A percentile compares a stretch with the other conserved stretches of the same genome.
These are phyloP conservation scores for Pavo muticus DNA, from an alignment of 2,113 vertebrate species.

Conservation along the genomic window DNA sequence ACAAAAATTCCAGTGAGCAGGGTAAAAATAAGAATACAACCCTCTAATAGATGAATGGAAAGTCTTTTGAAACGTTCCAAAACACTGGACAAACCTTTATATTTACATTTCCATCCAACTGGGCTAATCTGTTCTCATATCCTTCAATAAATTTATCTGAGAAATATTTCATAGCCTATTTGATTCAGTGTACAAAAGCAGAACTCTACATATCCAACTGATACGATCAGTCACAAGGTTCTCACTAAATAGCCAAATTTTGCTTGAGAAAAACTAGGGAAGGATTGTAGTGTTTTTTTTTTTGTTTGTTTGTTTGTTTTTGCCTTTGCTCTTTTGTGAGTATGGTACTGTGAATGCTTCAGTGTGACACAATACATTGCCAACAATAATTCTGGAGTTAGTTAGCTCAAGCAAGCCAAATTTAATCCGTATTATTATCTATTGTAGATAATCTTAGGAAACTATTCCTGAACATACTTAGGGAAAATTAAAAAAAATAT, in stretches of 20 bases:
- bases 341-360: background rate
- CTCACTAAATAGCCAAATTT: conserved; percentile 1
- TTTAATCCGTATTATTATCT: background rate
- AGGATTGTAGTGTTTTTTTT: background rate
- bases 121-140: background rate
- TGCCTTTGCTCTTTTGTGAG: background rate
- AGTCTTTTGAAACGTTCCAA: background rate
- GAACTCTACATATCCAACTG: background rate
- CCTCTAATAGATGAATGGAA: background rate
- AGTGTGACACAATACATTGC: background rate
- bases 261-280: background rate
- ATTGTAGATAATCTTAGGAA: background rate
- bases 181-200: background rate
- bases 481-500: background rate
- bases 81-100: background rate
- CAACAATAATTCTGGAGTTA: background rate
- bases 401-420: background rate
- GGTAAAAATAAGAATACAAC: background rate
- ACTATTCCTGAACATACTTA: background rate
- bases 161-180: background rate
- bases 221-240: background rate
- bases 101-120: background rate
- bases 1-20: background rate
- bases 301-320: background rate
- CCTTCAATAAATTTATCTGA: background rate